Conservation (phyloP, 2,113 vertebrate species). For the Gavialis gangeticus region DNA sequence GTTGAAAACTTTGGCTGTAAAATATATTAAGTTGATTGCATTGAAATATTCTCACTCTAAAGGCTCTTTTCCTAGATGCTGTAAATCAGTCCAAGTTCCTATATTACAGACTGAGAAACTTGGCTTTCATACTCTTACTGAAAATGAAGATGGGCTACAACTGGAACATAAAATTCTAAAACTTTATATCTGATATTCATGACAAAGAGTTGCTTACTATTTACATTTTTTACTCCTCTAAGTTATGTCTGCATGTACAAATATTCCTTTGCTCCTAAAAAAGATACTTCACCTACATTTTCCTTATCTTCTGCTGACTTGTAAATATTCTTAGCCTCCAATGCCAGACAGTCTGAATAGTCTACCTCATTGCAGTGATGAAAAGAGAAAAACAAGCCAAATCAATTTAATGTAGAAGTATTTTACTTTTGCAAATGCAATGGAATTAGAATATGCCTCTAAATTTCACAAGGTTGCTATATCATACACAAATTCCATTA, state of each 20-base stretch:
- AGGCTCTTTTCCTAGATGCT: conserved; percentile 42
- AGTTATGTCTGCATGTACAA: not conserved
- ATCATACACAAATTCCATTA: not conserved
- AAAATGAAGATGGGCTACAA: not conserved
- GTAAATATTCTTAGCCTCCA: conserved; percentile 6
- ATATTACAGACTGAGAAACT: conserved; percentile 38
- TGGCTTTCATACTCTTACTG: not conserved
- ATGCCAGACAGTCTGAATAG: not conserved
- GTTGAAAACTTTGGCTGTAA: conserved; percentile 60
- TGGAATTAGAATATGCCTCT: not conserved
- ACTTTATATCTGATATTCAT: not conserved
- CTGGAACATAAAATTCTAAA: not conserved
- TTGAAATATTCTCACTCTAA: conserved; percentile 47
- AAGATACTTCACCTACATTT: not conserved
- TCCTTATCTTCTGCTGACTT: not conserved
- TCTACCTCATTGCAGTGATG: not conserved
- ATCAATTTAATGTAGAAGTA: not conserved
- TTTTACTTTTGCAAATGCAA: not conserved
- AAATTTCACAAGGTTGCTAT: not conserved
- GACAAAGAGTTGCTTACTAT: not conserved
- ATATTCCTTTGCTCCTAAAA: not conserved
- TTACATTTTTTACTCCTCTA: not conserved
- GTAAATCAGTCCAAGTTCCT: conserved; percentile 61
- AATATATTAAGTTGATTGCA: conserved; percentile 56
- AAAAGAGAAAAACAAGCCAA: not conserved